phyloP scores from a whole-genome alignment of 2,888 invertebrate species.

The Mesorhabditis spiculigera region DNA sequence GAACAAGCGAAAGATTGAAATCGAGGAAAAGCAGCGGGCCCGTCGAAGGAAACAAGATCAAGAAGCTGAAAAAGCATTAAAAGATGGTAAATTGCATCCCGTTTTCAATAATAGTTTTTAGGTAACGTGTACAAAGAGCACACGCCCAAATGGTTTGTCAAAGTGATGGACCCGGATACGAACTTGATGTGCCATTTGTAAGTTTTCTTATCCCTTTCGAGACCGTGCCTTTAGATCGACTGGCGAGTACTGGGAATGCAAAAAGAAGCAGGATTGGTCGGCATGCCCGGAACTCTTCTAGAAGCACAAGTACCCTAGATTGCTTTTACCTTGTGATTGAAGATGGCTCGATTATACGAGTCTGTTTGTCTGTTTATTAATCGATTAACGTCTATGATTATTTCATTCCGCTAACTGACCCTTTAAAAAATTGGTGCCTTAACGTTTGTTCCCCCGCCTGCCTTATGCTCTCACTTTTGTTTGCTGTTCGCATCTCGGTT shows the following conservation, averaged over 20 bases:
- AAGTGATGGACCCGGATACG: slow-evolving; percentile 59
- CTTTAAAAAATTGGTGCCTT: too few relatives aligned
- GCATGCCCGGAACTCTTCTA: slow-evolving; percentile 83
- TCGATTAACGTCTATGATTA: too few relatives aligned
- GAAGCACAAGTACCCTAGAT: neutral
- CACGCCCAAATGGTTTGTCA: slow-evolving; percentile 84
- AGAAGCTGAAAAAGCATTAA: slow-evolving; percentile 70
- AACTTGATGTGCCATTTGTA: neutral
- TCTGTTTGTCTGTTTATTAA: too few relatives aligned
- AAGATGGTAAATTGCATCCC: slow-evolving; percentile 58
- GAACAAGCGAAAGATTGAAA: slow-evolving; percentile 68
- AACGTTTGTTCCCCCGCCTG: too few relatives aligned
- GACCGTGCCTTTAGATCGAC: slow-evolving; percentile 63
- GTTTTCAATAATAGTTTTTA: slow-evolving; percentile 19
- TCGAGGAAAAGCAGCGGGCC: slow-evolving; percentile 92
- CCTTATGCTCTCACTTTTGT: too few relatives aligned
- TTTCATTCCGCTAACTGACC: too few relatives aligned
- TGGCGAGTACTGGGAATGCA: slow-evolving; percentile 87
- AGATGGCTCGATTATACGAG: too few relatives aligned
- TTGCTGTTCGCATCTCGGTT: too few relatives aligned
- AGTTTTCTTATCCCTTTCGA: neutral
- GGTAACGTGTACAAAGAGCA: slow-evolving; percentile 71
- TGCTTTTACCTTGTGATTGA: too few relatives aligned
- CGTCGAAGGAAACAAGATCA: slow-evolving; percentile 76
- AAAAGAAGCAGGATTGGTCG: slow-evolving; percentile 81